Evolutionary conservation across 2,797 vertebrate species (phyloP).

Genomic region (Myotis daubentonii): DNA sequence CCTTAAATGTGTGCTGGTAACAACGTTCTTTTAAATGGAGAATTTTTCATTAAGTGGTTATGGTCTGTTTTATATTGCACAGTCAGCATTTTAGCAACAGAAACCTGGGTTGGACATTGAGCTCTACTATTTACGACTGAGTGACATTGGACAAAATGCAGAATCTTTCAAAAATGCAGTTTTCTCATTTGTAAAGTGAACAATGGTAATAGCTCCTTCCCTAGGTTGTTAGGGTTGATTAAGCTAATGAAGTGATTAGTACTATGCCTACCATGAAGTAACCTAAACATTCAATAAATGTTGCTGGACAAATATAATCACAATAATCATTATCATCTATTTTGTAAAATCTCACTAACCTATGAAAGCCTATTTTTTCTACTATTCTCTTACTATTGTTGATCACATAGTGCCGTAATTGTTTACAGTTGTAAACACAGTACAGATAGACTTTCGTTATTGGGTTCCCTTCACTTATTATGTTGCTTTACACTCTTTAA

Average conservation of each 20-base stretch:
- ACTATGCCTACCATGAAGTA: background rate
- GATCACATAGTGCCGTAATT: background rate
- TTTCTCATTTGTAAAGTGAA: slow-evolving; percentile 11
- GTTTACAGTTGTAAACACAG: background rate
- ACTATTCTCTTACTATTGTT: background rate
- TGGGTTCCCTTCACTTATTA: background rate
- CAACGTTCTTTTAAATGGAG: background rate
- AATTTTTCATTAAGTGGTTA: background rate
- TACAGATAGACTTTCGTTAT: background rate
- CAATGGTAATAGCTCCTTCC: background rate
- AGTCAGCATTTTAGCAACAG: background rate
- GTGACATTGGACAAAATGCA: background rate
- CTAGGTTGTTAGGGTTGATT: background rate
- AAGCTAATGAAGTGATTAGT: background rate
- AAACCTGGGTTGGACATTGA: background rate
- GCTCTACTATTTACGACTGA: background rate
- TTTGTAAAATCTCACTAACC: background rate
- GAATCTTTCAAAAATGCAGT: background rate
- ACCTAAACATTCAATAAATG: background rate
- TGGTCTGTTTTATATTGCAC: background rate
- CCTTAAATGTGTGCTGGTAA: background rate
- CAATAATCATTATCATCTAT: background rate
- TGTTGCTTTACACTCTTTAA: background rate
- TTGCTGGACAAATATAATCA: background rate
- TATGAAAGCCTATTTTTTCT: background rate